Base-by-base conservation (phyloP, 2,797 vertebrate genomes). In the Mustela erminea region DNA sequence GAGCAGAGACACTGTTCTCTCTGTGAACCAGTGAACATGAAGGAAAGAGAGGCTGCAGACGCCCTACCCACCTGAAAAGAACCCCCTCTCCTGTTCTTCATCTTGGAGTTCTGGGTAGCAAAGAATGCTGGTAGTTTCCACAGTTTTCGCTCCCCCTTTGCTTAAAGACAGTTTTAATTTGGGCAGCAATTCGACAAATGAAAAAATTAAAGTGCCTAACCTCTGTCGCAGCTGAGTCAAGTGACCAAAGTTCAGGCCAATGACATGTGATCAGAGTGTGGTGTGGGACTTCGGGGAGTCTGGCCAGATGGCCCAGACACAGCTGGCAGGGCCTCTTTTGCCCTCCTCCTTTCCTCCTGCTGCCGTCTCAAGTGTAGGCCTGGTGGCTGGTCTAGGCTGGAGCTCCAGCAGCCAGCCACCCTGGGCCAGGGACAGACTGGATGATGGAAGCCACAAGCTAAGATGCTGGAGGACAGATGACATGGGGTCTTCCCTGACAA, bases 1-100 rank as follows among this genome's bases (percentile, higher is more conserved):
- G 97, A 99, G 99, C 99, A 98, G 99, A 97, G 95, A 97, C 90
- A 98, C 98, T 82, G 97, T 29, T 90, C 83, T 93, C 64, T 49
- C 98, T 98, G 92, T 60, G 52, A 77, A 78, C 15, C 54, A 92
- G 88, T 23, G 72, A 93, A 91, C 43, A 66, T 29, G 49, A 74
- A 75, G 43, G 56, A 78, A 80, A 82, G 32, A 32, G 27, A n/a
- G 49, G 32, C 20, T 41, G 12, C 86, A 23, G 60, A 80, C 21
- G 32, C 5, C 29, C 8, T 11, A 21, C 58, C 20, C 20, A 70
- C 78, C 52, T 21, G 8, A 91, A 95, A 13, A 96, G 29, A 72
- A 38, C 27, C 25, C 32, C 8, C 4, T 58, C n/a, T 89, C 32
- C 38, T 77, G 29, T 20, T 75, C 43, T 77, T 77, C 27, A 46